Base-by-base conservation (phyloP, 1,140 invertebrate species). In the Cardiocondyla obscurior region DNA sequence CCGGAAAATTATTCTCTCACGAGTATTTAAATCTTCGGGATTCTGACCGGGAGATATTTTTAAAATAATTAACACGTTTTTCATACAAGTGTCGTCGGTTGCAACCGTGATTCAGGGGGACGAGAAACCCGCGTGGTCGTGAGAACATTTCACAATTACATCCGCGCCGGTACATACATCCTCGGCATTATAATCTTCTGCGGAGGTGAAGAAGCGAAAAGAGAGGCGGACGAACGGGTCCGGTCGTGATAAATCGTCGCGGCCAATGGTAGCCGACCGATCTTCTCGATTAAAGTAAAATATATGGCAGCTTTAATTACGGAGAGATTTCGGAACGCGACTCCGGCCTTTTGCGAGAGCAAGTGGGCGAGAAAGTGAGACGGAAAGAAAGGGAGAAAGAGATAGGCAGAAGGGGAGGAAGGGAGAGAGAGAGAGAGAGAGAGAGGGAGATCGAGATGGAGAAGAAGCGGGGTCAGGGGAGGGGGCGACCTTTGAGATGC, bases 271-370 rank as follows among this genome's bases (percentile, higher is more conserved):
- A 85, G 83, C 81, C 73, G 62, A 62, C 88, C 91, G 87, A 90
- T 90, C 91, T 89, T 62, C 88, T 91, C 91, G 92, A 92, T 92
- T 92, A 92, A 91, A 91, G 91, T 91, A 89, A 92, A 92, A 92
- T 92, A 92, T 92, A 92, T 91, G 91, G 90, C 88, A 88, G 88
- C 85, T 91, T 92, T 92, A 92, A 92, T 92, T 92, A 90, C 90
- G 85, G 83, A 86, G 89, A 91, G 88, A 92, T 92, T 92, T 92
- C 85, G 88, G 72, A 83, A 81, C 84, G 83, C 86, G 51, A 87
- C 82, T 81, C 42, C 73, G 72, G 62, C 53, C 44, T 51, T 44
- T 44, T 33, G 42, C 42, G 60, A 65, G 53, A 72, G 57, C 5
- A 72, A 55, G 33, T 33, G 12, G 14, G 57, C 53, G 57, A 58